These are phyloP conservation scores for Zootermopsis nevadensis DNA, from an alignment of 2,888 invertebrate species.

Conservation along the genomic window DNA sequence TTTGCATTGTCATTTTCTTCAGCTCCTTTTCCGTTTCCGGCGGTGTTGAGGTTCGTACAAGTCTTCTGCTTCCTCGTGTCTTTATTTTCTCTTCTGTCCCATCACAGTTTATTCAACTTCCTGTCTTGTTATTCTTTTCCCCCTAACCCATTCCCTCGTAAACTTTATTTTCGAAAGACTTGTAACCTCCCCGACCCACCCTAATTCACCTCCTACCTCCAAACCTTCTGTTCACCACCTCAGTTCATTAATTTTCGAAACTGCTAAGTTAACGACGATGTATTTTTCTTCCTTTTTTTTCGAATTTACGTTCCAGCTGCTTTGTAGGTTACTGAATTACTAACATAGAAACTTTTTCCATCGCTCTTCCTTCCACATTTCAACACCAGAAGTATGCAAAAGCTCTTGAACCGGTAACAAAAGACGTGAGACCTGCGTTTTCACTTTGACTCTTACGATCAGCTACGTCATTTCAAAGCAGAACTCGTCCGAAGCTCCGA, in stretches of 20 bases:
- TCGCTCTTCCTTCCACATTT: neutral
- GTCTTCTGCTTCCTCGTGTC: neutral
- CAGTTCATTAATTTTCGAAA: slow-evolving; percentile 41
- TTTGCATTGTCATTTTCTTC: slow-evolving; percentile 34
- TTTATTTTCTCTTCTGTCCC: slow-evolving; percentile 13
- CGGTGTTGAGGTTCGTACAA: too few species aligned
- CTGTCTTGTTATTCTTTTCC: slow-evolving; percentile 36
- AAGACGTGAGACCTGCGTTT: neutral
- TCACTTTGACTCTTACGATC: too few species aligned
- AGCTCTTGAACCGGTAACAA: neutral
- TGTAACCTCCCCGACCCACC: slow-evolving; percentile 11
- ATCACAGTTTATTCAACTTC: slow-evolving; percentile 35
- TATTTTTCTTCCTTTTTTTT: slow-evolving; percentile 26
- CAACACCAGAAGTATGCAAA: neutral
- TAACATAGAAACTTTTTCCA: slow-evolving; percentile 23
- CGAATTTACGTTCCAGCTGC: neutral
- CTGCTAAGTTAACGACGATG: slow-evolving; percentile 14
- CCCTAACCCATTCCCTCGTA: slow-evolving; percentile 14
- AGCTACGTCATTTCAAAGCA: too few species aligned
- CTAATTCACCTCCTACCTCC: neutral
- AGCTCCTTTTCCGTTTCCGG: neutral
- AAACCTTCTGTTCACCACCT: slow-evolving; percentile 23
- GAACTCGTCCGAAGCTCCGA: too few species aligned
- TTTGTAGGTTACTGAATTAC: slow-evolving; percentile 37
- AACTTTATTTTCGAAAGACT: slow-evolving; percentile 35